Base-by-base conservation (phyloP, 2,797 vertebrate genomes). In the Sebastes steindachneri region DNA sequence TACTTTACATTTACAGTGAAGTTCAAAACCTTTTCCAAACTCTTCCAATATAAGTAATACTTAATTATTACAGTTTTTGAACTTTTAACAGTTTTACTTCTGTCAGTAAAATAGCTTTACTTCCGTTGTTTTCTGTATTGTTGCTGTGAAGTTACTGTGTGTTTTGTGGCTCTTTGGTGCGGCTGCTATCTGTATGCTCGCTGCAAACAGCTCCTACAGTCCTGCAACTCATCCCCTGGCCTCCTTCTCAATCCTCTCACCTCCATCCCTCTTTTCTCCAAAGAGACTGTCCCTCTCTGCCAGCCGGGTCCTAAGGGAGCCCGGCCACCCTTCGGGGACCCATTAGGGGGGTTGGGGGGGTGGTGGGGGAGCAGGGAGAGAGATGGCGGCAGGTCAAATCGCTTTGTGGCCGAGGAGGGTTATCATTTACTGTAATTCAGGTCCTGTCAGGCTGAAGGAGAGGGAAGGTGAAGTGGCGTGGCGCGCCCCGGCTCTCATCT, bases 381-480 rank as follows among this genome's bases (percentile, higher is more conserved):
- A 95, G 83, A 96, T 85, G 89, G 95, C 87, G 92, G 92, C 93
- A 94, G 97, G 96, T 96, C 96, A 97, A 95, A 97, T 96, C 96
- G 93, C 96, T 97, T 96, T 95, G 95, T 94, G 95, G 95, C 95
- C 93, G 5, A 94, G 95, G 95, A 95, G 93, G 94, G 93, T 96
- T 95, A 96, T 97, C 96, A 96, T 96, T 97, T 97, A 97, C 94
- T 94, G 96, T 96, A 97, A 97, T 97, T 97, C 96, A 95, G 90
- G 82, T 92, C 91, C 94, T 94, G 93, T 96, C 96, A 95, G 92
- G 89, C 93, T 96, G 95, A 96, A 97, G 96, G 96, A 96, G 96
- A 97, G 93, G 95, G 95, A 96, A 97, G 97, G 97, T 96, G 96
- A 97, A 96, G 96, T 91, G 90, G 87, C 37, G 81, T 87, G 96